Conservation (phyloP, 2,888 invertebrate genomes). For the Conus canariensis region DNA sequence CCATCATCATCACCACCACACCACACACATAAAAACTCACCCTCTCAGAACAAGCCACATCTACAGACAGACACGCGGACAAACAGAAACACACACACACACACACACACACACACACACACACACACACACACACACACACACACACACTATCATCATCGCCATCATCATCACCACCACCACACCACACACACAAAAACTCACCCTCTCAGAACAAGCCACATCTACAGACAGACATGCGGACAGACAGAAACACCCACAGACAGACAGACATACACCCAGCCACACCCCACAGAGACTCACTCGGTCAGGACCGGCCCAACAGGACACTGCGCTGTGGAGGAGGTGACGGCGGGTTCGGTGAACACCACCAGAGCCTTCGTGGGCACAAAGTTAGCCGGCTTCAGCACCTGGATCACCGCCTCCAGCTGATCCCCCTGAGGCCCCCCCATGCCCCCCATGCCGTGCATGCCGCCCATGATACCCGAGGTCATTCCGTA, state of each 20-base stretch:
- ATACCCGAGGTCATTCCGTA: neutral
- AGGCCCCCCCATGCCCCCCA: no score
- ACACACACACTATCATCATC: neutral
- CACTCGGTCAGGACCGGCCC: neutral
- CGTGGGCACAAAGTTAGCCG: neutral
- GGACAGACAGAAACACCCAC: neutral
- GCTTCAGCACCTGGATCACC: neutral
- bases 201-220: no score
- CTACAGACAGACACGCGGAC: no score
- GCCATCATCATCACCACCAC: neutral
- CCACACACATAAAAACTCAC: no score
- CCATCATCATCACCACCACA: neutral
- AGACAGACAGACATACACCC: neutral
- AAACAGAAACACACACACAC: no score
- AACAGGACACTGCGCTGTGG: neutral
- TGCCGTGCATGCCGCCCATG: neutral
- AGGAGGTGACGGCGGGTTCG: neutral
- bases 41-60: no score
- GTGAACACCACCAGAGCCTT: slow-evolving; percentile 4
- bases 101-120: no score
- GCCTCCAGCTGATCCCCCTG: neutral
- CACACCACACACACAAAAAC: no score
- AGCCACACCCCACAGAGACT: neutral
- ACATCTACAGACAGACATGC: neutral
- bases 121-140: no score